Conservation (phyloP, 2,797 vertebrate genomes). For the Falco novaeseelandiae region DNA sequence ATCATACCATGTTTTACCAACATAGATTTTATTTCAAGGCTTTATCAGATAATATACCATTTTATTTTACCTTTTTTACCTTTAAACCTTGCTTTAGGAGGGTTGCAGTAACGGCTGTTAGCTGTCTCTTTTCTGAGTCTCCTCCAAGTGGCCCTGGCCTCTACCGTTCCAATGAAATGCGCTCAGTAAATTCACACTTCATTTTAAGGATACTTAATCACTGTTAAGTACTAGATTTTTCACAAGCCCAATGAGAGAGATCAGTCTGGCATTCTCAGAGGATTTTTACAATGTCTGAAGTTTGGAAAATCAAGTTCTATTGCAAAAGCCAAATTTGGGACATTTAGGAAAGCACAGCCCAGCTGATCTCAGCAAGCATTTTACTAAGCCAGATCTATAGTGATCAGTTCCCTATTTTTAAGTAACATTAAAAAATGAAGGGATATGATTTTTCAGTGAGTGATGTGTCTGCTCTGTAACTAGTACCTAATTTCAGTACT, state of each 20-base stretch:
- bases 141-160: not conserved
- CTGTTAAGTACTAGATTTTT: not conserved
- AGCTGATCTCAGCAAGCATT: not conserved
- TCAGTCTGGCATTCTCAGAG: not conserved
- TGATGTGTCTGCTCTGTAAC: not conserved
- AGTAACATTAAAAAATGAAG: not conserved
- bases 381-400: not conserved
- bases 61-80: not conserved
- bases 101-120: not conserved
- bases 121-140: not conserved
- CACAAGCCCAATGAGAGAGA: not conserved
- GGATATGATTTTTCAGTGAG: not conserved
- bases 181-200: not conserved
- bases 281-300: not conserved
- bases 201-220: conserved; percentile 21
- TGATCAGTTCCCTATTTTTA: not conserved
- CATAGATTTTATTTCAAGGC: not conserved
- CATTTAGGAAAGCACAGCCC: not conserved
- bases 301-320: not conserved
- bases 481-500: not conserved
- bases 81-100: not conserved
- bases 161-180: not conserved
- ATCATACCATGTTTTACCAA: not conserved
- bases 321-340: not conserved
- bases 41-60: not conserved